phyloP scores from a whole-genome alignment of 2,113 vertebrate genomes.

The Microtus pennsylvanicus region DNA sequence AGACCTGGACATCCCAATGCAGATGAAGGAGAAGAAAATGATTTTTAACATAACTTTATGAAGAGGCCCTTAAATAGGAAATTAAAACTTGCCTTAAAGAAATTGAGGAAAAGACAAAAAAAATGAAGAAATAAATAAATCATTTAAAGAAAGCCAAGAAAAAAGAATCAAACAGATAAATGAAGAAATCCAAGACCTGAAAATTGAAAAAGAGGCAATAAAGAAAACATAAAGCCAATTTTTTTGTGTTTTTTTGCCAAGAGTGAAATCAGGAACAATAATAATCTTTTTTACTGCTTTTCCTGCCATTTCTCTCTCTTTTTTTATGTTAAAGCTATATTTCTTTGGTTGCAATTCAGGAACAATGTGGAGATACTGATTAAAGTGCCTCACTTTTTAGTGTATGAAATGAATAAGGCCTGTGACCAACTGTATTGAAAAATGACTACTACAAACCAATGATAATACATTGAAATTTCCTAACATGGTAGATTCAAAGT shows the following conservation, averaged over 20 bases:
- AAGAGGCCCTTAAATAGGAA: too few relatives aligned
- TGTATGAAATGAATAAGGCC: not conserved
- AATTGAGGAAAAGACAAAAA: too few relatives aligned
- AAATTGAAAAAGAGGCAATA: too few relatives aligned
- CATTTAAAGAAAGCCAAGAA: too few relatives aligned
- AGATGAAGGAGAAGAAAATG: too few relatives aligned
- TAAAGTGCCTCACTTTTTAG: not conserved
- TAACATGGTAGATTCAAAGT: not conserved
- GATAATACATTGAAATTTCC: not conserved
- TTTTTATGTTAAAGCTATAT: not conserved
- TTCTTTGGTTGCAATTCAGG: not conserved
- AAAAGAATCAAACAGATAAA: too few relatives aligned
- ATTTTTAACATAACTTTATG: too few relatives aligned
- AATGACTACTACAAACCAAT: not conserved
- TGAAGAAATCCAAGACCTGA: too few relatives aligned
- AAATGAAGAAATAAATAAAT: too few relatives aligned
- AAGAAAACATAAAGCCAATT: not conserved
- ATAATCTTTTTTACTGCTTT: too few relatives aligned
- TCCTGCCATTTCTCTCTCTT: not conserved
- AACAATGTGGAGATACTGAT: not conserved
- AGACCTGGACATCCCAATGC: too few relatives aligned
- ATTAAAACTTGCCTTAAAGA: too few relatives aligned
- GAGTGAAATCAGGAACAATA: not conserved
- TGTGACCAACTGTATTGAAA: not conserved
- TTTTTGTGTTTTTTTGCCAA: not conserved